Evolutionary conservation across 2,888 invertebrate genomes (phyloP).

Genomic region (Gastrophysa polygoni): DNA sequence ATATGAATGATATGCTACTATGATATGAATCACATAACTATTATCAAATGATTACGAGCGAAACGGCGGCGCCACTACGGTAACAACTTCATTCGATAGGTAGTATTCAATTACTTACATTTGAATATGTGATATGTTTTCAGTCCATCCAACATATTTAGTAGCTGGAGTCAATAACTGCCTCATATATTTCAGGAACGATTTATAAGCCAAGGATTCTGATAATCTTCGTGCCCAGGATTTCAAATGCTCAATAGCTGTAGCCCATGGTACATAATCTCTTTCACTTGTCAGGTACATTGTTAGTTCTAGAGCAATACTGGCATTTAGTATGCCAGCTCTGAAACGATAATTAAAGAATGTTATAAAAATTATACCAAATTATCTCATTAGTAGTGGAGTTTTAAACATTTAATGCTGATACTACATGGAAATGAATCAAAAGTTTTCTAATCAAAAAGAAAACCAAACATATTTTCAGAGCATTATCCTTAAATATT

Average conservation of each 20-base stretch:
- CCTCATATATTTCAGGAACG: conserved; percentile 67
- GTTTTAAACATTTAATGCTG: no score
- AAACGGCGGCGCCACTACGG: no score
- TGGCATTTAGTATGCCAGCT: conserved; percentile 68
- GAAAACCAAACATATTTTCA: no score
- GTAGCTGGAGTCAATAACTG: conserved; percentile 66
- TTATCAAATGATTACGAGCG: no score
- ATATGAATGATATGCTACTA: no score
- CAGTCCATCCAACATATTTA: conserved; percentile 67
- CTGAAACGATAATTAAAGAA: conserved; percentile 50
- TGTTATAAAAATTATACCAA: no score
- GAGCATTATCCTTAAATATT: no score
- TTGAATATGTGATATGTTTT: conserved; percentile 67
- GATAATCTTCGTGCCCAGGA: conserved; percentile 75
- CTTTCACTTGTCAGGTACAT: conserved; percentile 71
- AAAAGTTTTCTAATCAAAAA: no score
- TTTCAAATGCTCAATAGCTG: conserved; percentile 75
- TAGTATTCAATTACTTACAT: conserved; percentile 58
- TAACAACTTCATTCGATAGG: neutral
- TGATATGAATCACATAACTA: no score
- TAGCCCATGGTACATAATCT: conserved; percentile 86
- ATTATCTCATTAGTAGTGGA: no score
- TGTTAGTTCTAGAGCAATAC: conserved; percentile 69
- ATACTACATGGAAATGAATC: no score
- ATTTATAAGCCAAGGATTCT: conserved; percentile 72